phyloP scores from a whole-genome alignment of 2,113 vertebrate genomes.

The Pycnonotus jocosus region DNA sequence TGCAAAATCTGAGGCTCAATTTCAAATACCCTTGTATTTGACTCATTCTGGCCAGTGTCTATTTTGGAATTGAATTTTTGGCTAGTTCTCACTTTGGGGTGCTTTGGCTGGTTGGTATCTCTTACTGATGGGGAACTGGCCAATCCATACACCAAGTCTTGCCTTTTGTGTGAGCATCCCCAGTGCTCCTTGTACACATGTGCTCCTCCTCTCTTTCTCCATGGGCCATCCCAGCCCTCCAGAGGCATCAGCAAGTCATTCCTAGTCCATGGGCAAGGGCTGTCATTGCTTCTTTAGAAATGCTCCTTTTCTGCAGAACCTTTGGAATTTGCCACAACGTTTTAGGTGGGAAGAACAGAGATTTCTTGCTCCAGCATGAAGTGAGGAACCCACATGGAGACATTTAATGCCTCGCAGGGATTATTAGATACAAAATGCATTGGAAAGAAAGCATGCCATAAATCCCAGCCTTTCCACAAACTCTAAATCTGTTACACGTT shows the following conservation, averaged over 20 bases:
- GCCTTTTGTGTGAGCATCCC: neutral
- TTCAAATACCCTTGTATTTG: neutral
- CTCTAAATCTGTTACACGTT: constrained; percentile 14
- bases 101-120: neutral
- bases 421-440: neutral
- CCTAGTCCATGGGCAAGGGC: rapidly evolving
- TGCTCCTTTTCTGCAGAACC: neutral
- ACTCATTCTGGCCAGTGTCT: neutral
- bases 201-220: neutral
- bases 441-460: neutral
- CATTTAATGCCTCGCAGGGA: neutral
- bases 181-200: rapidly evolving
- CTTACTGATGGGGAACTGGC: rapidly evolving
- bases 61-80: neutral
- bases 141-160: rapidly evolving
- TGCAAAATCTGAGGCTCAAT: no score
- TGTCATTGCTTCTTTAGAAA: neutral
- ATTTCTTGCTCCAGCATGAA: neutral
- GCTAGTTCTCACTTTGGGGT: neutral
- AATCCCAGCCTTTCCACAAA: neutral
- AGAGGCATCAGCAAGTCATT: neutral
- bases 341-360: neutral
- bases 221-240: neutral
- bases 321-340: neutral
- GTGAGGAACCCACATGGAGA: neutral